Conservation (phyloP, 2,113 vertebrate species). For the Apistogramma diplotaenia region DNA sequence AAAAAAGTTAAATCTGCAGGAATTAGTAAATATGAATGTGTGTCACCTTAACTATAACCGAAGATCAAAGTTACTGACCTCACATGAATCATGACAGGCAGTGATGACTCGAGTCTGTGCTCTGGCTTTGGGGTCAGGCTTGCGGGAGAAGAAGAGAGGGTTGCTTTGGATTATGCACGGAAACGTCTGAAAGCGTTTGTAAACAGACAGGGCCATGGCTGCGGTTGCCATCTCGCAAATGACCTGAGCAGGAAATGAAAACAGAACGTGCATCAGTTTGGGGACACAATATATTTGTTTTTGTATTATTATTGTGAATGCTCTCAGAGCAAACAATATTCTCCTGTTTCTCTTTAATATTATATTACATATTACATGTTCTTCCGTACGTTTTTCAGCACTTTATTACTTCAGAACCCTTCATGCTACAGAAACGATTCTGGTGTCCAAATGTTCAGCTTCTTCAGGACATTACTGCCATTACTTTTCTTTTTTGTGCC, state of each 20-base stretch:
- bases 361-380: too few species aligned
- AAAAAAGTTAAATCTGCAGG: not conserved
- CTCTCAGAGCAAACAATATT: too few species aligned
- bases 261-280: too few species aligned
- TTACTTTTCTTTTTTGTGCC: too few species aligned
- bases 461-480: too few species aligned
- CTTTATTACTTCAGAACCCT: too few species aligned
- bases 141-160: constrained; percentile 63
- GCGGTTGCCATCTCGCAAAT: constrained; percentile 69
- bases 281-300: too few species aligned
- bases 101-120: not conserved
- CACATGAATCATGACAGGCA: not conserved
- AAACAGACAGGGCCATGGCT: constrained; percentile 57
- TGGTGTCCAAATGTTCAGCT: too few species aligned
- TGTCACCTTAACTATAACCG: rapidly evolving
- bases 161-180: constrained; percentile 70
- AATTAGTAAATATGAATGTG: not conserved
- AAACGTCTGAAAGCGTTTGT: constrained; percentile 63
- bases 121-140: constrained; percentile 46
- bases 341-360: too few species aligned
- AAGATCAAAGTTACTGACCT: constrained; percentile 27
- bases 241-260: constrained; percentile 38
- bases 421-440: too few species aligned
- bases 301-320: too few species aligned
- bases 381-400: too few species aligned